Base-by-base conservation (phyloP, 2,888 invertebrate genomes). In the Orthosia gracilis region DNA sequence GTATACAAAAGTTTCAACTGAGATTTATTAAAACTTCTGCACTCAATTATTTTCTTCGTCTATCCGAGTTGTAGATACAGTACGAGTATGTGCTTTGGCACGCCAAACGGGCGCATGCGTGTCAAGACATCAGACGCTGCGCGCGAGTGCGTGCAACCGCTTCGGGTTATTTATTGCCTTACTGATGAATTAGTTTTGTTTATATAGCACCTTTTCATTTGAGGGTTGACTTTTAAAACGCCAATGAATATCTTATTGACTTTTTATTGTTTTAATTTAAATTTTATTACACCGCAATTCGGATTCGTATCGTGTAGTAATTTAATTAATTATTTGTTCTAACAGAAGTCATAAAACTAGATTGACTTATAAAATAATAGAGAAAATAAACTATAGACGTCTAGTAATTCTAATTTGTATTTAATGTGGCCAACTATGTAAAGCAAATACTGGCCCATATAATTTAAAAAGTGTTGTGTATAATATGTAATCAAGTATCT, bases 61-160 rank as follows among this genome's bases (percentile, higher is more conserved):
- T 81, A 82, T 82, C 78, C 75, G 82, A 89, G 74, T 84, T 83
- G 90, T 91, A 91, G 90, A 92, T 90, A 93, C 91, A 86, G 75
- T 87, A 91, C 91, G 89, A 84, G 66, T 87, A 91, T 91, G 89
- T 89, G 91, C 90, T 91, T 94, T 95, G 95, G 95, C 95, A 94
- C 93, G 94, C 91, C 87, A 90, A 90, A 87, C 90, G 87, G 87
- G 91, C 92, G 93, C 93, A 94, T 92, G 92, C 94, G 94, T 94
- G 94, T 92, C 92, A 89, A 89, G 91, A 90, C 90, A 91, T 91
- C 91, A 91, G 91, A 92, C 92, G 91, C 89, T 93, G 95, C 94
- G 94, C 95, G 92, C 92, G 94, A 94, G 93, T 94, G 95, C 95
- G 92, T 94, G 95, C 95, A 93, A 92, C 93, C 91, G 91, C 90